Conservation (phyloP, 2,888 invertebrate species). For the Drepana falcataria region DNA sequence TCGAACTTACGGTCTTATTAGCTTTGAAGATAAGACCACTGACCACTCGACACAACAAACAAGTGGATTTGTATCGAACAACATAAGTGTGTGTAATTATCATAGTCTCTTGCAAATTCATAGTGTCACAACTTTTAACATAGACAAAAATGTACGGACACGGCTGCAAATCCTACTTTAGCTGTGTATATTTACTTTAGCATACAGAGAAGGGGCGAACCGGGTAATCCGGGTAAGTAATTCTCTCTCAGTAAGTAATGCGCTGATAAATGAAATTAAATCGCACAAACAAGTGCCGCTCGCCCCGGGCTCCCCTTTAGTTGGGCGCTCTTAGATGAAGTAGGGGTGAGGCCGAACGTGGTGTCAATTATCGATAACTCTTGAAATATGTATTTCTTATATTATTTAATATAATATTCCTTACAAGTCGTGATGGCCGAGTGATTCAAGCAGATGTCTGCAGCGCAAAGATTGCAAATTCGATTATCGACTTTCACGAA, state of each 20-base stretch:
- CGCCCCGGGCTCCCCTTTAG: slow-evolving; percentile 60
- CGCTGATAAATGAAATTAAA: slow-evolving; percentile 79
- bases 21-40: too few species aligned
- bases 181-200: slow-evolving; percentile 51
- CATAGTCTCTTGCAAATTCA: too few species aligned
- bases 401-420: too few species aligned
- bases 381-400: slow-evolving; percentile 15
- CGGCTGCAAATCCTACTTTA: neutral
- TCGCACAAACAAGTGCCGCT: slow-evolving; percentile 76
- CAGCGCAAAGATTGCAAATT: too few species aligned
- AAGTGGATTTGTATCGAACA: too few species aligned
- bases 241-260: slow-evolving; percentile 76
- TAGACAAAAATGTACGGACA: neutral
- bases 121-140: neutral
- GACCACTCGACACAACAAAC: too few species aligned
- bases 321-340: slow-evolving; percentile 31
- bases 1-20: too few species aligned
- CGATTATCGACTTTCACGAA: too few species aligned
- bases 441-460: too few species aligned
- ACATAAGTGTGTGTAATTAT: too few species aligned
- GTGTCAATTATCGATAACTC: neutral
- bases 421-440: too few species aligned
- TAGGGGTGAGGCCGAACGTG: slow-evolving; percentile 32
- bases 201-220: slow-evolving; percentile 35
- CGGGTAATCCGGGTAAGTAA: slow-evolving; percentile 75